Conservation (phyloP, 2,888 invertebrate species). For the Laspeyria flexula region DNA sequence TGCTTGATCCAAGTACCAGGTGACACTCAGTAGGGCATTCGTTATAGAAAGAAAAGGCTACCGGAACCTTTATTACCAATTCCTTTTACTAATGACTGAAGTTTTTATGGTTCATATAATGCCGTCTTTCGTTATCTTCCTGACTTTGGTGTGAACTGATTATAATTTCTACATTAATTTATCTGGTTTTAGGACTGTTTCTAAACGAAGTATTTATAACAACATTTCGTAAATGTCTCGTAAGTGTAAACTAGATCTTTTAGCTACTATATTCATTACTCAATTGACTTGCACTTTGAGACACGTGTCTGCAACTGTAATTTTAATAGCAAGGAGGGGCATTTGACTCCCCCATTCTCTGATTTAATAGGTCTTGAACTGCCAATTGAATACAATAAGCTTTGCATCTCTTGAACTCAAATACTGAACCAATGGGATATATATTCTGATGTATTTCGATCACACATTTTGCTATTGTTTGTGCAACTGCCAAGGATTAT, state of each 20-base stretch:
- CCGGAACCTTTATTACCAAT: too few relatives aligned
- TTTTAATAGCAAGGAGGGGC: neutral
- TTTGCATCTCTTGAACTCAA: neutral
- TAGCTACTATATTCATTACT: neutral
- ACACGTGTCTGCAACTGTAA: neutral
- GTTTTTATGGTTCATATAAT: too few relatives aligned
- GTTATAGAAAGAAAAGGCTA: neutral
- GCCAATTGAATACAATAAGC: constrained; percentile 11
- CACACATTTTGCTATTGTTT: too few relatives aligned
- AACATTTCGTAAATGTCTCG: too few relatives aligned
- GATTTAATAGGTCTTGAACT: neutral
- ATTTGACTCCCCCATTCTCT: neutral
- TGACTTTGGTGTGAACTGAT: too few relatives aligned
- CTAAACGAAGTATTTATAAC: too few relatives aligned
- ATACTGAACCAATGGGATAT: neutral
- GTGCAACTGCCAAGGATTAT: too few relatives aligned
- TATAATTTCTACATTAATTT: too few relatives aligned
- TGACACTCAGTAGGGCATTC: neutral
- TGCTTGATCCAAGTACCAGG: neutral
- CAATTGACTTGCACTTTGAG: neutral
- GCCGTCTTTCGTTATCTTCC: too few relatives aligned
- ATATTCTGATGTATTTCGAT: neutral
- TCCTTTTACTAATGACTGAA: too few relatives aligned
- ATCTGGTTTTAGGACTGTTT: too few relatives aligned
- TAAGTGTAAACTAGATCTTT: neutral